Conservation (phyloP, 1,140 invertebrate species). For the Drosophila ambigua region DNA sequence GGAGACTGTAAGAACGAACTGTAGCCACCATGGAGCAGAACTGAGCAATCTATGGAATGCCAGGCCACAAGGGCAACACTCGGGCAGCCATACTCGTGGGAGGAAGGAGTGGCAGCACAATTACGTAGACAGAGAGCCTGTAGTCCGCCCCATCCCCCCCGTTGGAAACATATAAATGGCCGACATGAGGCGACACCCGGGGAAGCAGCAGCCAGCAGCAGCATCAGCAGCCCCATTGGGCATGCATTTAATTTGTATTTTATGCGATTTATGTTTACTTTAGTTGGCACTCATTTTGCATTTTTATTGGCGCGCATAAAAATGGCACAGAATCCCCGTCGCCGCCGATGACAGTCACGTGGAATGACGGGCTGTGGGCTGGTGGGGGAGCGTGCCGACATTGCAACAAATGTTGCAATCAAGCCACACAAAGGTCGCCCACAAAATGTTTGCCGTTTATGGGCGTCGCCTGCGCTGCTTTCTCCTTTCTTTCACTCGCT, state of each 20-base stretch:
- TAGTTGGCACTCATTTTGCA: constrained; percentile 64
- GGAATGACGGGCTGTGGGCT: too few species aligned
- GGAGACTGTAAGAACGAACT: constrained; percentile 4
- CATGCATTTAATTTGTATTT: constrained; percentile 80
- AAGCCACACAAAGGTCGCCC: constrained; percentile 31
- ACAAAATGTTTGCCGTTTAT: constrained; percentile 24
- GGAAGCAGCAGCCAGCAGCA: not conserved
- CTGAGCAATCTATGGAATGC: constrained; percentile 57
- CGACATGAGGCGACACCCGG: constrained; percentile 38
- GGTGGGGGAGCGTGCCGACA: not conserved
- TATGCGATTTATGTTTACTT: constrained; percentile 76
- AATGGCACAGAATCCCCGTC: constrained; percentile 25
- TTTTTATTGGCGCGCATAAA: constrained; percentile 67
- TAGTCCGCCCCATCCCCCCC: constrained; percentile 12
- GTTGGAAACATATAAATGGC: constrained; percentile 51
- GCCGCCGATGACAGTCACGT: constrained; percentile 12
- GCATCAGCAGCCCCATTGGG: constrained; percentile 38
- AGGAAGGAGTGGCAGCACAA: constrained; percentile 50
- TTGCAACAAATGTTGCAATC: constrained; percentile 53
- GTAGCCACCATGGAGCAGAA: not conserved
- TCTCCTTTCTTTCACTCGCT: too few species aligned
- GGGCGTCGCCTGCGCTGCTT: not conserved
- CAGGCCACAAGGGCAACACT: constrained; percentile 43
- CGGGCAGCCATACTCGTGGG: constrained; percentile 26
- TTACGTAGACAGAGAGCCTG: constrained; percentile 52